Base-by-base conservation (phyloP, 1,140 invertebrate genomes). In the Pogonognathellus flavescens region DNA sequence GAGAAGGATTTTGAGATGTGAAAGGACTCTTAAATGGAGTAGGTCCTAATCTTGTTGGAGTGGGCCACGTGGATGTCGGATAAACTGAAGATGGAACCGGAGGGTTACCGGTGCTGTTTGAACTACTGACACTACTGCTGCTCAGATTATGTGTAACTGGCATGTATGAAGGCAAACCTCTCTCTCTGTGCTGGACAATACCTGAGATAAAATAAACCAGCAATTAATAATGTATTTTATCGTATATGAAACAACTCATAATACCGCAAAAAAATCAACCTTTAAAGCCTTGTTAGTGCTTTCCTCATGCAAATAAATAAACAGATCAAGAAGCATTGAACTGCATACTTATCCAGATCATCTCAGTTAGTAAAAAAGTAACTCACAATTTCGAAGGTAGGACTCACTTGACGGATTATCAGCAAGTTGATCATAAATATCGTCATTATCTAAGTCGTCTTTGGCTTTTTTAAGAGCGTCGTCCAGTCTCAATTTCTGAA, bases 391-490 rank as follows among this genome's bases (percentile, higher is more conserved):
- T 80, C 49, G 55, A 84, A 88, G 80, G 49, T 81, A 72, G 80
- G 49, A 85, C 85, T 80, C 87, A 90, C 90, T 89, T 86, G 90
- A 89, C 49, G 91, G 91, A n/a, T 91, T 91, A 86, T 93, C 92
- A 0, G 92, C 92, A 86, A 93, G 90, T 25, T 89, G 91, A 88
- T 93, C 93, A 31, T 93, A 90, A 84, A 92, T 90, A 88, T 94
- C 93, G 49, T 94, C 93, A 80, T 91, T 92, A 85, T 94, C 94
- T 90, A 94, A 90, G 87, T 94, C 94, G 20, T 92, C 91, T 89
- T 94, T 93, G 0, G 93, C 93, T 88, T 91, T 90, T 86, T 92
- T 92, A 91, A 92, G 93, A 86, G 93, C 92, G 88, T 92, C 91
- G 84, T 94, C 93, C 13, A 94, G 92, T 87, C 91, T 90, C 41